Percentiles rank a stretch among this genome's conserved stretches.
These are phyloP conservation scores for Platysternon megacephalum DNA, from an alignment of 2,113 vertebrate species.

Conservation along the genomic window DNA sequence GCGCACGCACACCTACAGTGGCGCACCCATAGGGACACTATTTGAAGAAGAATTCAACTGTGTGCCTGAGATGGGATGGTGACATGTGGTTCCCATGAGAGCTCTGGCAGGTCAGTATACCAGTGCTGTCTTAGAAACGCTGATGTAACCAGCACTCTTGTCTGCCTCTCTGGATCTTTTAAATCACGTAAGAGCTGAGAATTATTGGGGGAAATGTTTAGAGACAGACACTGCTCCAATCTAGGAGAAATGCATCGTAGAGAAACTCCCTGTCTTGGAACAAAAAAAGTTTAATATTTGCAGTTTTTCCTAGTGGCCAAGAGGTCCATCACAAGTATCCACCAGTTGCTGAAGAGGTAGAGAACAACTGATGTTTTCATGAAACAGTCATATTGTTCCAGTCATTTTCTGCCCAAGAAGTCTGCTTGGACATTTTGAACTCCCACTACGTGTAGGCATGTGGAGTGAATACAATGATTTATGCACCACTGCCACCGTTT, in stretches of 20 bases:
- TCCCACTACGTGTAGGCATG: neutral
- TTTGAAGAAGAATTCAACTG: too few relatives aligned
- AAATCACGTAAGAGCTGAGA: neutral
- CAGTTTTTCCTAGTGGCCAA: neutral
- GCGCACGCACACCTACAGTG: too few relatives aligned
- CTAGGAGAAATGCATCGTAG: neutral
- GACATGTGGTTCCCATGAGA: neutral
- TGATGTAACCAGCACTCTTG: neutral
- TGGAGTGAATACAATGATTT: neutral
- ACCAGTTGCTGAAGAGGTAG: neutral
- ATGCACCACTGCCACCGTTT: neutral
- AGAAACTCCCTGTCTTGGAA: too few relatives aligned
- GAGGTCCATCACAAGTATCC: neutral
- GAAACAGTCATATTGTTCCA: fast-evolving
- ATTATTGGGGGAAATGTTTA: neutral
- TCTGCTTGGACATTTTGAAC: neutral
- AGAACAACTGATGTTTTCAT: neutral
- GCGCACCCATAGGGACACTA: too few relatives aligned
- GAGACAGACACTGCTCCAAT: neutral
- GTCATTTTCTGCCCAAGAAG: neutral
- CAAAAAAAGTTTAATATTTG: too few relatives aligned
- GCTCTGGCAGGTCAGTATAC: neutral
- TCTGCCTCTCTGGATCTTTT: neutral
- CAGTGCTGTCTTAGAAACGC: neutral
- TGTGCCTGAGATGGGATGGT: neutral